Base-by-base conservation (phyloP, 2,797 vertebrate species). In the Spheniscus humboldti region DNA sequence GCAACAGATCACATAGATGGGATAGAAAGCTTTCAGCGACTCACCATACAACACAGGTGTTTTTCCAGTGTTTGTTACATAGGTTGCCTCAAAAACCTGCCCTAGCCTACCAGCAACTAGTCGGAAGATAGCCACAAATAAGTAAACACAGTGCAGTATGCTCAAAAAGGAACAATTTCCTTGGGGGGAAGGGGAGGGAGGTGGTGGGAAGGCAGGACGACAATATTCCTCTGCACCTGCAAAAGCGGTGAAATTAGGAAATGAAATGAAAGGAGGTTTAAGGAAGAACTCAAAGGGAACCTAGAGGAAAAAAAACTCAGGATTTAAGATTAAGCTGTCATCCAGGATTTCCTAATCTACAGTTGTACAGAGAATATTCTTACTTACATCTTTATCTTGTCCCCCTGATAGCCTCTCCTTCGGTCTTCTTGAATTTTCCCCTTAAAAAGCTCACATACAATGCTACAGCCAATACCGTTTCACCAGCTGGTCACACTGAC, bases 161-260 rank as follows among this genome's bases (percentile, higher is more conserved):
- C 14, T 86, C 55, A 83, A 72, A 86, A 82, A 64, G 11, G 33
- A 87, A 79, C 4, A 16, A 27, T 11, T 66, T 72, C 45, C 35
- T 37, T 23, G 18, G 3, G 4, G 31, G 20, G 11, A 50, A 48
- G 16, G 5, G 13, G 2, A 59, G 11, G 15, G 31, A 71, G 7
- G 45, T 1, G 2, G 13, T 3, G 4, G 6, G 7, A 39, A 30
- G 24, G 18, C 53, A 79, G 11, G 11, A 63, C 1, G 15, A 55
- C 43, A 52, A 10, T 13, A 18, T 13, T 85, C 22, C 15, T 45
- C 30, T 67, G 23, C 1, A 2, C 17, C 25, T 56, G 19, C 25
- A 52, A 15, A 71, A 59, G 31, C 7, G 39, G 7, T 22, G 62
- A 90, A 85, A 87, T 41, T 22, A 67, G 23, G 14, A 37, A 81